Percentiles rank a stretch among this genome's conserved stretches.
phyloP scores from a whole-genome alignment of 2,797 vertebrate genomes.

The Tachyglossus aculeatus region DNA sequence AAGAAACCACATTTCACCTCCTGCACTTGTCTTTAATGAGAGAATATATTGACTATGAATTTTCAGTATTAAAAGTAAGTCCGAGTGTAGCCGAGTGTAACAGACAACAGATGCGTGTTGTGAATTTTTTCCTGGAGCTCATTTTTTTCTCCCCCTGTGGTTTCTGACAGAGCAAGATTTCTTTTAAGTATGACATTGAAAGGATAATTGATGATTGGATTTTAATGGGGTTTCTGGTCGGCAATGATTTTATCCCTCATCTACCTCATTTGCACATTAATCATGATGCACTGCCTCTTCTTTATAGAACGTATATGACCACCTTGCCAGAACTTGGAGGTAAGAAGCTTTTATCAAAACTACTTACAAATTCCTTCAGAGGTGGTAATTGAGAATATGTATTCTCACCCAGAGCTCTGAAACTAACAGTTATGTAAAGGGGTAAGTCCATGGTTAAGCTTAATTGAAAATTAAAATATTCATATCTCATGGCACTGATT shows the following conservation, averaged over 20 bases:
- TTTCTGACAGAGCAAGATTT: conserved; percentile 80
- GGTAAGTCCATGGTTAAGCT: too few species aligned
- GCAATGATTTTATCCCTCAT: conserved; percentile 99
- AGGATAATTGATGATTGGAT: conserved; percentile 99
- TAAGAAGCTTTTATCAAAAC: conserved; percentile 67
- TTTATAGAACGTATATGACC: conserved; percentile 95
- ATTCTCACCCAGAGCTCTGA: too few species aligned
- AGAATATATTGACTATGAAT: conserved; percentile 98
- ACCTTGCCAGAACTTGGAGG: conserved; percentile 89
- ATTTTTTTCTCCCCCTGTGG: neutral
- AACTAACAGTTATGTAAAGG: too few species aligned
- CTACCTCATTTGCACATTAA: conserved; percentile 98
- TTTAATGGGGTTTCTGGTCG: conserved; percentile 98
- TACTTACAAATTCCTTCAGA: too few species aligned
- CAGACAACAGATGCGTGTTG: neutral
- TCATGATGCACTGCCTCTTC: conserved; percentile 93
- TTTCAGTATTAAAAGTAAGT: conserved; percentile 91
- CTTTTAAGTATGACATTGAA: conserved; percentile 92
- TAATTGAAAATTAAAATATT: too few species aligned
- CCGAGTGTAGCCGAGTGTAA: neutral
- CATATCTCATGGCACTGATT: too few species aligned
- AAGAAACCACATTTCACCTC: conserved; percentile 98
- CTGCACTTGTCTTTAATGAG: conserved; percentile 97
- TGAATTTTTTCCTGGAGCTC: conserved; percentile 25
- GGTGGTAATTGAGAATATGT: too few species aligned